Evolutionary conservation across 1,140 invertebrate species (phyloP), one percentile per base, ranked within the genome.

Genomic region (Panulirus ornatus): DNA sequence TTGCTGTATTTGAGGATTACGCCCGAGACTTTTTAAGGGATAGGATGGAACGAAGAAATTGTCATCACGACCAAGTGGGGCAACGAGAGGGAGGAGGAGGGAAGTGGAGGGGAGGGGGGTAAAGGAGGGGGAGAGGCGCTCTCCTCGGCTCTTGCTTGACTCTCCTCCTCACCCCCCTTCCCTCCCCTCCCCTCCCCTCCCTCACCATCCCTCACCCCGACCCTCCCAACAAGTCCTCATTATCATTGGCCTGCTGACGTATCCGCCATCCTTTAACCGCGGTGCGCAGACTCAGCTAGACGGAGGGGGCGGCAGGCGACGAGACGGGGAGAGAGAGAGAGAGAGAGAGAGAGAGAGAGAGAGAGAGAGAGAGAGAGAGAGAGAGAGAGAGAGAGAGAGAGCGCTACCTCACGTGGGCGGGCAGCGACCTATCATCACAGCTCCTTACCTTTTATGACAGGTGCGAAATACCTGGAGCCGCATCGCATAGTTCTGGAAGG

Each of bases 1-100:
- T 83, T 83, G 51, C 30, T 66, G 81, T 63, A 83, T 83, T n/a
- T 83, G 58, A 63, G 81, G 58, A 83, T 70, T 83, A 70, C 81
- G 14, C n/a, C n/a, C n/a, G 30, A 40, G 63, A 42, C 22, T 36
- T 36, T 81, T 38, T 82, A n/a, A 44, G 51, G 38, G 34, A 8
- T 36, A 30, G 44, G 78, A 38, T 51, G 44, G 54, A 51, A 22
- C 6, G 78, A 76, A 47, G 73, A 42, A 76, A 42, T 76, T 76
- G 73, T 76, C 73, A 76, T 76, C 38, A 27, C 9, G 22, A 38
- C 6, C 5, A 66, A 66, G 58, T 58, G 27, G 58, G n/a, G 73
- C 5, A 58, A 54, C 44, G 42, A 38, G 27, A 11, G 78, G 58
- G 1, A 27, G 22, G 51, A 34, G 22, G 51, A 22, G 22, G 51